Evolutionary conservation across 1,140 invertebrate genomes (phyloP), one percentile per base, ranked within the genome.

Genomic region (Brachionus rotundiformis): DNA sequence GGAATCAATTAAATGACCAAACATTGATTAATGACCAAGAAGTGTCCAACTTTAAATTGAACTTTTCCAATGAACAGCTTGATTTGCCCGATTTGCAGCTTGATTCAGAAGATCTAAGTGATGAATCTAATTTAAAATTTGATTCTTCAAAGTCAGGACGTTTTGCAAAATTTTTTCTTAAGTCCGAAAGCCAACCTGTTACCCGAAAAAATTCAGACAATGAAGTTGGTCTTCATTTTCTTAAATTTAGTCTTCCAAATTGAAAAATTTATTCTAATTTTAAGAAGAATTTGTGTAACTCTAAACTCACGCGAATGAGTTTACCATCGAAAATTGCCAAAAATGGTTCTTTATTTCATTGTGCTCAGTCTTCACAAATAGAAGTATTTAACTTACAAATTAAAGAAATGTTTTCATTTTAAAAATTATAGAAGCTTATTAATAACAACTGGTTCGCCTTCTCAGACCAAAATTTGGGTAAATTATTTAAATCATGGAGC

Each of bases 121-220:
- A 63, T 29, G 61, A 29, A 6, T 29, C 25, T 2, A 63, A 29
- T 29, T n/a, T 29, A 3, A 63, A 63, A n/a, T 31, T n/a, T 27
- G 29, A 2, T n/a, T 1, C 10, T 7, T 63, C 61, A 19, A 54
- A 54, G 23, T 19, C 47, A 54, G 19, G 16, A 54, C 47, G 6
- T 13, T 68, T 68, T 68, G 11, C n/a, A n/a, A 54, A 54, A 33
- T 33, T 68, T 33, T 68, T 68, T 68, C 29, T 16, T 36, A 39
- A 68, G 3, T 68, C 63, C 7, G 63, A 68, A 33, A 68, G 63
- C 8, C 63, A 68, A 36, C 63, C 63, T 36, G 27, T 36, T n/a
- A 36, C 63, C n/a, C 36, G 63, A 68, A 68, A 68, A 6, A 36
- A 36, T 19, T 68, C 63, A 33, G 63, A 68, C 36, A 68, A 68